Conservation (phyloP, 2,113 vertebrate species). For the Callocephalon fimbriatum region DNA sequence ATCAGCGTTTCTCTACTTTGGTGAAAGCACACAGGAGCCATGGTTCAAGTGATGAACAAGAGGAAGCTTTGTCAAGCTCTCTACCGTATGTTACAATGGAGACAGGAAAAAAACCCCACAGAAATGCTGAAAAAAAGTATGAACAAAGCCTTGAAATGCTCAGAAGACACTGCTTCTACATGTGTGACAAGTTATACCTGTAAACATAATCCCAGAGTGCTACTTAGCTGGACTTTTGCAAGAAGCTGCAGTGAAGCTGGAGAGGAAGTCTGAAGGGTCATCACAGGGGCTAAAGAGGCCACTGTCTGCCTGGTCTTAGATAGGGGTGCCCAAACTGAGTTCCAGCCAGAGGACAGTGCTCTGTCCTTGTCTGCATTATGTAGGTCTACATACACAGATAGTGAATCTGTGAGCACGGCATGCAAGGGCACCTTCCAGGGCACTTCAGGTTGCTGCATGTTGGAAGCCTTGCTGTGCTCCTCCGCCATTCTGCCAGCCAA, state of each 20-base stretch:
- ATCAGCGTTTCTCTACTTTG: neutral
- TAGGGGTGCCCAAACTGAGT: neutral
- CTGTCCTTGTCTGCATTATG: neutral
- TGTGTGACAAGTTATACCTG: neutral
- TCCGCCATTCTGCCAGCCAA: neutral
- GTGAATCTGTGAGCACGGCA: neutral
- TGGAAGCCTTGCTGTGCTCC: neutral
- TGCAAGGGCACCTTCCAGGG: neutral
- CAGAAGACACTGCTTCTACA: neutral
- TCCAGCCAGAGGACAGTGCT: neutral
- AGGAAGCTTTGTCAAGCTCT: neutral
- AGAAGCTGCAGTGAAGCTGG: neutral
- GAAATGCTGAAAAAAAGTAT: neutral
- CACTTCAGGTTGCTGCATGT: neutral
- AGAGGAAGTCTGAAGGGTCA: neutral
- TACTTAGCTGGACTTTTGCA: neutral
- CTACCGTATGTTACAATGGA: neutral
- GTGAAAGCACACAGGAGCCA: neutral
- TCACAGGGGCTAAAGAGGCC: neutral
- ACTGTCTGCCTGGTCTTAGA: neutral
- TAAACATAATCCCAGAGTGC: neutral
- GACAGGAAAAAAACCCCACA: neutral
- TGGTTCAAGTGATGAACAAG: neutral
- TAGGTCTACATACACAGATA: neutral
- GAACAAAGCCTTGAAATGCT: neutral